These are phyloP conservation scores for Ammodytes marinus DNA, from an alignment of 2,113 vertebrate species.

Conservation along the genomic window DNA sequence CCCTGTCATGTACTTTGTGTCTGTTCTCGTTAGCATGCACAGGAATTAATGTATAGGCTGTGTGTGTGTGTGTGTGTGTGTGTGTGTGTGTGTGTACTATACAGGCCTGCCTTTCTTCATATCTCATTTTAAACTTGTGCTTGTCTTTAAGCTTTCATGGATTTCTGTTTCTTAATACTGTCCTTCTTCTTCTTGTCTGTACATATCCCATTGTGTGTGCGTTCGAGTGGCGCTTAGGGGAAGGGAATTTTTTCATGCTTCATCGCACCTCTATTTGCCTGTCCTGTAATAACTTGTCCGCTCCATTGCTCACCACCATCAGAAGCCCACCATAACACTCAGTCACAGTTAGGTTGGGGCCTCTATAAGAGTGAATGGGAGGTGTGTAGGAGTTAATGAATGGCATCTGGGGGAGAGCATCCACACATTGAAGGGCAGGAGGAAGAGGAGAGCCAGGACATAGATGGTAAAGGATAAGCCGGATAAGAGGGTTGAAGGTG, in stretches of 20 bases:
- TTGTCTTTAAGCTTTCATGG: constrained; percentile 14
- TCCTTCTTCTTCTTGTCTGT: constrained; percentile 20
- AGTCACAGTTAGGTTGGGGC: constrained; percentile 59
- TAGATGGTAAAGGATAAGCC: neutral
- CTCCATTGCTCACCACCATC: constrained; percentile 78
- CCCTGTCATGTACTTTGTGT: constrained; percentile 58
- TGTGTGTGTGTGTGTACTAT: neutral
- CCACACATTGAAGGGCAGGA: constrained; percentile 5
- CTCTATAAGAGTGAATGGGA: constrained; percentile 30
- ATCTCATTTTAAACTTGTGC: constrained; percentile 24
- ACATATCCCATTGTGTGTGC: constrained; percentile 11
- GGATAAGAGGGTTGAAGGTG: constrained; percentile 7
- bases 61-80: constrained; percentile 13
- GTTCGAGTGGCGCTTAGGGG: constrained; percentile 48
- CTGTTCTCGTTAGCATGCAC: constrained; percentile 62
- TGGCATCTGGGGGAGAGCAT: constrained; percentile 55
- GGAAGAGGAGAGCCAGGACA: neutral
- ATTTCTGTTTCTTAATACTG: constrained; percentile 28
- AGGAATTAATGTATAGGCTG: constrained; percentile 37
- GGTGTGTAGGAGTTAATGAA: constrained; percentile 63
- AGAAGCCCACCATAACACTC: constrained; percentile 70
- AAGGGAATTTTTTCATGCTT: constrained; percentile 74
- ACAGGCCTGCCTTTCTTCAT: neutral
- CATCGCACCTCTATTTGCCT: constrained; percentile 78
- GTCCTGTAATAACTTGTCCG: constrained; percentile 81